Percentiles rank a stretch among this genome's conserved stretches.
These are phyloP conservation scores for Pipistrellus kuhlii DNA, from an alignment of 2,797 vertebrate genomes.

Conservation along the genomic window DNA sequence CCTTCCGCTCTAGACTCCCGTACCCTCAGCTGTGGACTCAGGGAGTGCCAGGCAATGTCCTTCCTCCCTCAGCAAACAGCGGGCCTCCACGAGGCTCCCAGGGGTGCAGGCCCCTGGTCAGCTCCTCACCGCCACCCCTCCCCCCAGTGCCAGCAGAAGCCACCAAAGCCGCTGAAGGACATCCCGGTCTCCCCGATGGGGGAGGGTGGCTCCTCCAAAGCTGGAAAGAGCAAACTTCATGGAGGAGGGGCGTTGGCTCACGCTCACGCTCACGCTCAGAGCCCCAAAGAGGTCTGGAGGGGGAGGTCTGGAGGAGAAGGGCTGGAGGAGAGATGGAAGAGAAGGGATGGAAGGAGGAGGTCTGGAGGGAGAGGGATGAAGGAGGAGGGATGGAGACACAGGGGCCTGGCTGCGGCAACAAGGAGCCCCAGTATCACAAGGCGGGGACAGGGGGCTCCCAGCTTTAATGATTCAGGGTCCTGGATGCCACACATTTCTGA, in stretches of 20 bases:
- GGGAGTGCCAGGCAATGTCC: neutral
- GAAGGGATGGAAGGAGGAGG: neutral
- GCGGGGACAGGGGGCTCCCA: neutral
- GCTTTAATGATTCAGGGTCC: slow-evolving; percentile 50
- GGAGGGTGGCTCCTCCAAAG: neutral
- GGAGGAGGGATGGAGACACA: no score
- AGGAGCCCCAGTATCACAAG: rapidly evolving
- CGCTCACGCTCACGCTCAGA: neutral
- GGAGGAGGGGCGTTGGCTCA: neutral
- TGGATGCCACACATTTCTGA: slow-evolving; percentile 45
- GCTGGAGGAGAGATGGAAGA: no score
- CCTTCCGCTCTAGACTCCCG: neutral
- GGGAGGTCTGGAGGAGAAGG: no score
- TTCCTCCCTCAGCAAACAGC: no score
- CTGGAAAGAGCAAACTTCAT: neutral
- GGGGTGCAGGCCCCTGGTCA: no score
- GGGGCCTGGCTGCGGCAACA: neutral
- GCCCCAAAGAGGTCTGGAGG: neutral
- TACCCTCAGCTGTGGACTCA: neutral
- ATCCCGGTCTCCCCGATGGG: neutral
- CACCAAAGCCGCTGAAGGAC: neutral
- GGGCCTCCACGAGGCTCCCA: no score
- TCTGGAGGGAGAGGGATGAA: no score
- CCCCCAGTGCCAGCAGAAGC: no score
- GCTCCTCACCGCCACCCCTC: no score